A percentile compares a stretch with the other conserved stretches of the same genome.
Conservation (phyloP, 2,888 invertebrate genomes). For the Eupsilia transversa region DNA sequence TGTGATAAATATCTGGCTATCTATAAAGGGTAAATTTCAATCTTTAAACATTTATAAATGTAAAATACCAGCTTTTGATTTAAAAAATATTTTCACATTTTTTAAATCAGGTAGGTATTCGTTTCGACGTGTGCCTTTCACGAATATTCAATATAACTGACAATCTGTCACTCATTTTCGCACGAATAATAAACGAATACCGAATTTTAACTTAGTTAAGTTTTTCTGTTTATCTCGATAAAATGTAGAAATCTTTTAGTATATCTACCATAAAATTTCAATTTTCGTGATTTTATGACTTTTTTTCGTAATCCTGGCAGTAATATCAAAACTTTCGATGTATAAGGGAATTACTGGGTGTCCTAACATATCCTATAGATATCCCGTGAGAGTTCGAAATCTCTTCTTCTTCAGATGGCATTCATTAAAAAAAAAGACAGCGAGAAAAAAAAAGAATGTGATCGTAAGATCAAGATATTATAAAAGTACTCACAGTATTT, state of each 20-base stretch:
- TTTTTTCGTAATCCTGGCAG: constrained; percentile 3
- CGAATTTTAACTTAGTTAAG: background rate
- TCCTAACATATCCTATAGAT: constrained; percentile 10
- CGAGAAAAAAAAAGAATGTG: background rate
- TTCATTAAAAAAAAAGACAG: background rate
- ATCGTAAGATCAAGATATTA: background rate
- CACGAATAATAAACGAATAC: background rate
- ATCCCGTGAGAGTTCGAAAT: constrained; percentile 11
- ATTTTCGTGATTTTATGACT: constrained; percentile 15
- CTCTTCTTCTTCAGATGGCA: background rate
- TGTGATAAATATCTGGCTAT: background rate
- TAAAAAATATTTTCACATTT: background rate
- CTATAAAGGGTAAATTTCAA: background rate
- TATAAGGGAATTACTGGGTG: constrained; percentile 16
- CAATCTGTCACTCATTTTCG: constrained; percentile 1
- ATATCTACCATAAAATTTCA: background rate
- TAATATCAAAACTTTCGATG: constrained; percentile 6
- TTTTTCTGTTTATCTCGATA: background rate
- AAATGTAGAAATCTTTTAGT: background rate
- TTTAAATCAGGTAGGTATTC: background rate
- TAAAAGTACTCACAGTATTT: background rate
- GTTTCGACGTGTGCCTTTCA: constrained; percentile 1
- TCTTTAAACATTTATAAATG: background rate
- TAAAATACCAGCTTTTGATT: background rate
- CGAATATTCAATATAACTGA: constrained; percentile 14